Evolutionary conservation across 2,888 invertebrate species (phyloP), one percentile per base, ranked within the genome.

Genomic region (Ramazzottius varieornatus): DNA sequence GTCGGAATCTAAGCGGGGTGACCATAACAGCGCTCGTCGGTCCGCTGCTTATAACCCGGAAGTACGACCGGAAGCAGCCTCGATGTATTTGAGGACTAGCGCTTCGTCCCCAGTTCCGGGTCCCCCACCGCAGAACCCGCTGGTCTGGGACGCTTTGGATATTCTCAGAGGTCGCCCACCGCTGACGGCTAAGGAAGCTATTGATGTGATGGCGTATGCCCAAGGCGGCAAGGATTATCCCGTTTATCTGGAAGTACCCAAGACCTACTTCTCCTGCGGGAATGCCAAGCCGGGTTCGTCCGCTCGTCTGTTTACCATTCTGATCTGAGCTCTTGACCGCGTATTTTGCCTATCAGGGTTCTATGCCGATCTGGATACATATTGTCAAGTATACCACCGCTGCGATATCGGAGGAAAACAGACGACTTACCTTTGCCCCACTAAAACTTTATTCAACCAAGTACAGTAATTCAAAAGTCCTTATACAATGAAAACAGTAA

Each of bases 141-240:
- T 29, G 29, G 54, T 54, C 4, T 54, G 8, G n/a, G 54, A 54
- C 24, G 54, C 54, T 29, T 29, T 54, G 54, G 54, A 54, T 54
- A 54, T 54, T 54, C 54, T 54, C 16, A 8, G 54, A 16, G 54
- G 54, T 8, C 54, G 54, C 8, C 54, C 54, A 4, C 54, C 54
- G 54, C 54, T 54, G 54, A 54, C 54, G 4, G 54, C 54, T 24
- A 54, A 54, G 54, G 54, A 54, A 54, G 54, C 54, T 29, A 8
- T 16, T 54, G 54, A 54, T 54, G 54, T 54, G 54, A 8, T 54
- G 54, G 54, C 54, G 4, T 54, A 54, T 29, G 20, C 54, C 24
- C 29, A 16, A 4, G 54, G 54, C 54, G 54, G 54, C 20, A 54
- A 54, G 24, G 54, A 54, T 29, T 54, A 16, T 24, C 54, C 54